Percentiles rank a stretch among this genome's conserved stretches.
Evolutionary conservation across 2,888 invertebrate genomes (phyloP).

Genomic region (Netelia inedita): DNA sequence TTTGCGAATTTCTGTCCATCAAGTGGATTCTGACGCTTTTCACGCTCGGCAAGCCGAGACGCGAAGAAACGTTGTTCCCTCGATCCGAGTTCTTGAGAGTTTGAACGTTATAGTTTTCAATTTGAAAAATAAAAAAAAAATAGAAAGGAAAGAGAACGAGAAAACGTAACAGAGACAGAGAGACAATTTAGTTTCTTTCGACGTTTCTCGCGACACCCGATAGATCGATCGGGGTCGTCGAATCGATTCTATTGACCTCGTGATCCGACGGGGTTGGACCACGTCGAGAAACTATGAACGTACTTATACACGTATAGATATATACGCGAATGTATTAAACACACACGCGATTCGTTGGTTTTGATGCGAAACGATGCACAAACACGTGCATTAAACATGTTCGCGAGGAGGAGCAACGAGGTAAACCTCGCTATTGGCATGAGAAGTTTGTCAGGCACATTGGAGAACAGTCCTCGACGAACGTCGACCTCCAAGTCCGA

Average conservation of each 20-base stretch:
- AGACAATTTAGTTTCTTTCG: conserved; percentile 22
- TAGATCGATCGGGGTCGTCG: conserved; percentile 58
- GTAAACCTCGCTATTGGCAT: conserved; percentile 27
- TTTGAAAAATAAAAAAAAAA: conserved; percentile 8
- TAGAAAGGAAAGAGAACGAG: too few relatives aligned
- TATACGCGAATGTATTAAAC: neutral
- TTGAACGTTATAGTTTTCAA: conserved; percentile 46
- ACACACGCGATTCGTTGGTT: conserved; percentile 47
- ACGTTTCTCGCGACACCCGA: conserved; percentile 44
- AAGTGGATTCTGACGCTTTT: conserved; percentile 39
- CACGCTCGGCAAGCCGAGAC: neutral
- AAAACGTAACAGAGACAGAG: neutral
- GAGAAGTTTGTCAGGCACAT: neutral
- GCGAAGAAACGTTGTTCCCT: conserved; percentile 46
- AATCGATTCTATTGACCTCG: conserved; percentile 59
- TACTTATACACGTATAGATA: conserved; percentile 22
- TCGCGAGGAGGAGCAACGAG: neutral
- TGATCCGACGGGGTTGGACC: conserved; percentile 48
- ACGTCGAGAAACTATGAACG: conserved; percentile 33
- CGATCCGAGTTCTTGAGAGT: conserved; percentile 19
- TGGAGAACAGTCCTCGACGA: neutral
- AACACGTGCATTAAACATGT: conserved; percentile 67
- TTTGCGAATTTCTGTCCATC: conserved; percentile 40
- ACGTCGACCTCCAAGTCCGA: neutral
- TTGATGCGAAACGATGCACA: conserved; percentile 21